Evolutionary conservation across 2,888 invertebrate species (phyloP).

Genomic region (Clitarchus hookeri): DNA sequence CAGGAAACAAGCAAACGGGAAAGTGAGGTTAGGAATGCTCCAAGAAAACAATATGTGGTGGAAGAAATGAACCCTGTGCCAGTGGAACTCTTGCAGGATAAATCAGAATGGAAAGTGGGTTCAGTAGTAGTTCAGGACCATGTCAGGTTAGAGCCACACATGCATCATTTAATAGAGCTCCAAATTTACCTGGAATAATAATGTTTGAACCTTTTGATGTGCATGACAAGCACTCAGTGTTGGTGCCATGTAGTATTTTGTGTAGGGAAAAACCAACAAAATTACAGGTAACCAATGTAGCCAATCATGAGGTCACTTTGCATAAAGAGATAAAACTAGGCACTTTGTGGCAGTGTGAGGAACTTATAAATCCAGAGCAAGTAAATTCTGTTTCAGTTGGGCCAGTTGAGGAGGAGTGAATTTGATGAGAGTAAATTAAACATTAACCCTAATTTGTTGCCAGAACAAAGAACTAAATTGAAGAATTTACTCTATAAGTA

Average conservation of each 20-base stretch:
- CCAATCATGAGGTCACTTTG: not conserved
- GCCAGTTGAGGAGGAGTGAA: not conserved
- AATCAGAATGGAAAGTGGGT: too few relatives aligned
- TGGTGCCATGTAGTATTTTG: not conserved
- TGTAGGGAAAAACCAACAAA: not conserved
- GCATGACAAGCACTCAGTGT: not conserved
- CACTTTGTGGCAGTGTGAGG: not conserved
- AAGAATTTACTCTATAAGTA: not conserved
- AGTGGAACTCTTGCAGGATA: too few relatives aligned
- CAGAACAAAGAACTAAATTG: not conserved
- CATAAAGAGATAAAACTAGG: not conserved
- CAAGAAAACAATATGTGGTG: too few relatives aligned
- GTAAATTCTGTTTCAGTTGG: not conserved
- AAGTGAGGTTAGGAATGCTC: too few relatives aligned
- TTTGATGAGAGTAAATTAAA: not conserved
- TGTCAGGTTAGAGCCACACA: not conserved
- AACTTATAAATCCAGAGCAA: not conserved
- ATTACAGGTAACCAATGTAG: not conserved
- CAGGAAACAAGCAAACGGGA: too few relatives aligned
- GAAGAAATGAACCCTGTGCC: too few relatives aligned
- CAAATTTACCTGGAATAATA: not conserved
- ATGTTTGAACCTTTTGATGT: not conserved
- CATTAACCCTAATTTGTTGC: not conserved
- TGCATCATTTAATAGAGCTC: not conserved
- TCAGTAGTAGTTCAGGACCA: not conserved